Evolutionary conservation across 2,888 invertebrate species (phyloP), one percentile per base, ranked within the genome.

Genomic region (Sminthurinus aureus): DNA sequence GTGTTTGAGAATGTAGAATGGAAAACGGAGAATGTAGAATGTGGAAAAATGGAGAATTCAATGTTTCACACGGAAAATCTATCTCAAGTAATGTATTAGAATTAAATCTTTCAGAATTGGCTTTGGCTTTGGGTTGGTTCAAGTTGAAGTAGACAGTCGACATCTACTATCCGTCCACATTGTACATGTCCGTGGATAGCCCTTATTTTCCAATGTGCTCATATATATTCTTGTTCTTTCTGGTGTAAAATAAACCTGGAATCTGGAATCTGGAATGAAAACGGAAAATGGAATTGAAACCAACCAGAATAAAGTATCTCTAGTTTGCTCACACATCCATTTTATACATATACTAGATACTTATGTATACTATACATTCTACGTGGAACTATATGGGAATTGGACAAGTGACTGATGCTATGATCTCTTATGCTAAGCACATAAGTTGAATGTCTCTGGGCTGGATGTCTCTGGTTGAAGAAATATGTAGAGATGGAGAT

Each of bases 401-500:
- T 18, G 67, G 22, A 69, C 15, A 69, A 69, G 22, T 69, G 67
- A n/a, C n/a, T 64, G 64, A 58, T 58, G 18, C 58, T 58, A 58
- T 58, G 58, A 58, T 13, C 58, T 58, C 58, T 69, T 69, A 69
- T 69, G 67, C 67, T 69, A 69, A 69, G 67, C 20, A 69, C 67
- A 69, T 22, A 22, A 69, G 67, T 69, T 69, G n/a, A 69, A 22
- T 69, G 58, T 58, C 58, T 58, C 15, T 58, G 58, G 58, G 58
- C 18, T 58, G 52, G 52, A 11, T 52, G 9, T 8, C 9, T 52
- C 13, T 52, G 58, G 9, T 58, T 58, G 4, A 18, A 20, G 69
- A 24, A 20, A 24, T 69, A n/a, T n/a, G 64, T 69, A n/a, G 26
- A 50, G 26, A 74, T 50, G 50, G 38, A 52, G 76, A 76, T 13